A percentile compares a stretch with the other conserved stretches of the same genome.
phyloP scores from a whole-genome alignment of 2,888 invertebrate genomes.

The Drosophila melanosoma region DNA sequence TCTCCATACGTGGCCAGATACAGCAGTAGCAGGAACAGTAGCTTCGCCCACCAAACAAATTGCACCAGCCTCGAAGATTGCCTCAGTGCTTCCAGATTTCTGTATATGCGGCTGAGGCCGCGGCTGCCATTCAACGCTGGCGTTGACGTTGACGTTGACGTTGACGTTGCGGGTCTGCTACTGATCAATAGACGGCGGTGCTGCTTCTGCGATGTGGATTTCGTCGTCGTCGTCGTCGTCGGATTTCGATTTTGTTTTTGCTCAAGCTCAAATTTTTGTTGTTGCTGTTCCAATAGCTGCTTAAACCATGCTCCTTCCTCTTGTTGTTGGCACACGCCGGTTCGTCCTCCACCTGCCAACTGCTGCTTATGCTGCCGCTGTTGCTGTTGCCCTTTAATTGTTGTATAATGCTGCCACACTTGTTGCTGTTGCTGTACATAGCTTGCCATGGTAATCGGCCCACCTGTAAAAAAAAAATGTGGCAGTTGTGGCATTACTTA shows the following conservation, averaged over 20 bases:
- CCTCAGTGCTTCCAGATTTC: constrained; percentile 57
- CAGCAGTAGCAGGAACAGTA: constrained; percentile 71
- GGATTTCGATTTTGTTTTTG: constrained; percentile 27
- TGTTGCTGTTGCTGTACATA: constrained; percentile 82
- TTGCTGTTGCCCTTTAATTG: constrained; percentile 50
- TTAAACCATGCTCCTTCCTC: constrained; percentile 43
- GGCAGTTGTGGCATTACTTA: background rate
- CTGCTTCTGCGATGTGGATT: constrained; percentile 23
- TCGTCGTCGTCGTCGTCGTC: constrained; percentile 36
- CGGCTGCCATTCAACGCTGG: constrained; percentile 43
- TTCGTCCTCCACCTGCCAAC: constrained; percentile 9
- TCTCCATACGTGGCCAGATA: constrained; percentile 72
- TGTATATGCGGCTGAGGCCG: constrained; percentile 50
- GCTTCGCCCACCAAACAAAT: constrained; percentile 53
- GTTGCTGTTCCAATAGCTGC: constrained; percentile 37
- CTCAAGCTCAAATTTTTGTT: constrained; percentile 4
- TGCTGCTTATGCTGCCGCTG: constrained; percentile 47
- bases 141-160: constrained; percentile 25
- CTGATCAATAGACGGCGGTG: constrained; percentile 36
- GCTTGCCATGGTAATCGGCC: constrained; percentile 85
- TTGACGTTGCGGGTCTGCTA: constrained; percentile 14
- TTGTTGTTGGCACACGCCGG: constrained; percentile 27
- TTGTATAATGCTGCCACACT: constrained; percentile 57
- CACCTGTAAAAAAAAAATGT: constrained; percentile 65
- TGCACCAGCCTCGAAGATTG: constrained; percentile 54